A percentile compares a stretch with the other conserved stretches of the same genome.
Conservation (phyloP, 2,113 vertebrate species). For the Tragelaphus scriptus region DNA sequence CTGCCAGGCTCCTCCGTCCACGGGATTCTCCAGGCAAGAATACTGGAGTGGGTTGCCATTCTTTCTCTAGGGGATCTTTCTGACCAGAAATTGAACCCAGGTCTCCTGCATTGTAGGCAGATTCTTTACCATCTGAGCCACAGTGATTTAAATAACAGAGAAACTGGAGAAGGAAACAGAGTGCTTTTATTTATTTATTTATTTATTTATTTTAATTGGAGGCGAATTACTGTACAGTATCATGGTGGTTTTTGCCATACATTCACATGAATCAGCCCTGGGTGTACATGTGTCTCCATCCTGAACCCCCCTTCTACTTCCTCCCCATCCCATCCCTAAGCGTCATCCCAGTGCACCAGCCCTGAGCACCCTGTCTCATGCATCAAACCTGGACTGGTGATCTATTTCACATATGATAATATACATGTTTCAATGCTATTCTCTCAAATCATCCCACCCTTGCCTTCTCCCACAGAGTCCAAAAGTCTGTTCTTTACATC, state of each 20-base stretch:
- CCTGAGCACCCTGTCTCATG: neutral
- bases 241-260: neutral
- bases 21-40: neutral
- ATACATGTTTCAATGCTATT: neutral
- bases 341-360: neutral
- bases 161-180: neutral
- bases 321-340: neutral
- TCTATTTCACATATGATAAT: neutral
- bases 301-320: neutral
- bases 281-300: neutral
- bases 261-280: neutral
- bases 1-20: neutral
- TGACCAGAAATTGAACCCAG: neutral
- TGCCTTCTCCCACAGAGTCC: neutral
- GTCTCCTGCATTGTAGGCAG: neutral
- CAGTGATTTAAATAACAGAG: neutral
- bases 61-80: neutral
- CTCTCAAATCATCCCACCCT: neutral
- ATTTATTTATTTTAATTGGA: neutral
- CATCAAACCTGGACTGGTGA: neutral
- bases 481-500: neutral
- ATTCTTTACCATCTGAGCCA: neutral
- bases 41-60: neutral
- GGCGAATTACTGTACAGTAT: neutral
- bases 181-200: neutral